Evolutionary conservation across 2,888 invertebrate species (phyloP), one percentile per base, ranked within the genome.

Genomic region (Mesorhabditis spiculigera): DNA sequence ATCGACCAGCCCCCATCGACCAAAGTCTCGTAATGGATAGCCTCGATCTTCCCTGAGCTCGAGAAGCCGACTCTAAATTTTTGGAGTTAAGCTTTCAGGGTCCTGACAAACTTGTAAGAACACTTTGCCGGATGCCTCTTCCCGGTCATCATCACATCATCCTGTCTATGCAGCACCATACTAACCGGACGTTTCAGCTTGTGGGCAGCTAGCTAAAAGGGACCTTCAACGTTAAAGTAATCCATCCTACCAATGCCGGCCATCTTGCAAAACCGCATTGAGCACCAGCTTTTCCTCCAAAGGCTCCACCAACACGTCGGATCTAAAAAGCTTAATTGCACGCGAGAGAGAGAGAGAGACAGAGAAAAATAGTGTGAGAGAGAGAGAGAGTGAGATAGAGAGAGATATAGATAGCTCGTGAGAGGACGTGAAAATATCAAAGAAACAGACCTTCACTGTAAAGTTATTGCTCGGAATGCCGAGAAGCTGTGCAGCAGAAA

Each of bases 111-210:
- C 78, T 68, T 92, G 86, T 95, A 95, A 85, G 91, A 92, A 67
- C 90, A 90, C 58, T 91, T 88, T 86, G 93, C 93, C 0, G 95
- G 94, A 89, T 96, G 93, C 71, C 95, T 89, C 3, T 91, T 92
- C 6, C 95, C 96, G 0, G 92, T 91, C 82, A 91, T 90, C 78
- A 91, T 87, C 92, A 95, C 94, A 86, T 96, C 95, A 88, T 95
- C 94, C 80, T 94, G 93, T 75, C 96, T 89, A 86, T 94, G 94
- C 66, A 95, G 87, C 91, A 94, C 93, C 76, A 92, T 91, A 61
- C 94, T 90, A 0, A 94, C 91, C 1, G 95, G 93, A 74, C 90
- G 89, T n/a, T 76, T 71, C 42, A 74, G 61, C 28, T 74, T 73
- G 4, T 67, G 43, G 0, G 77, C 75, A 0, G 74, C 75, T 4